Base-by-base conservation (phyloP, 2,113 vertebrate species). In the Nyctereutes procyonoides region DNA sequence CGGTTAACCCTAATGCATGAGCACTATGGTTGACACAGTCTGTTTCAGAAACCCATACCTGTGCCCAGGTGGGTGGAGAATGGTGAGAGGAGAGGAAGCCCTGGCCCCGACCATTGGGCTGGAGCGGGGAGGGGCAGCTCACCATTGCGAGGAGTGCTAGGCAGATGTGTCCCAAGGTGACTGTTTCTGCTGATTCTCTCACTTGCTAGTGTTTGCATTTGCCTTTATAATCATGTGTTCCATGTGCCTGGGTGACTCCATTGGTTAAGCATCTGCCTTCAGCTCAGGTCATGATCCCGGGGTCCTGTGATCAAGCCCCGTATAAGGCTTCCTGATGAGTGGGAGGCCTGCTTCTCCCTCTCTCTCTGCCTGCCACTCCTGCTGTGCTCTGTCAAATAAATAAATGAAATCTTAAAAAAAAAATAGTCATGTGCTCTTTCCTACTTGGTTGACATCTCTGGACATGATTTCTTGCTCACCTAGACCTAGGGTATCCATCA, bases 81-180 rank as follows among this genome's bases (percentile, higher is more conserved):
- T 19, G 16, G 55, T 4, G 11, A 93, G 24, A 83, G 35, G 35
- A 92, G 67, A 56, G 26, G 28, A 32, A 92, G 30, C 8, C 11
- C 51, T 73, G 73, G 28, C 13, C 30, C 1, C 8, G 79, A 89
- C n/a, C 8, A 20, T 20, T 13, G n/a, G 43, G 2, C 53, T 48
- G 19, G 1, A 43, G 26, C 22, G 53, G 62, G 65, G 71, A 88
- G 80, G 35, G 10, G 2, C 35, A 51, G 3, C 60, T 65, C 30
- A 73, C 2, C 48, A 20, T 2, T 8, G 4, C 35, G 9, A 32
- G 55, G 58, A 69, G 30, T 55, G 28, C 17, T 32, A 30, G 22
- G 60, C 4, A 24, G 32, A 17, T 20, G 3, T 71, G 26, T 19
- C 35, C 22, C 0, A 0, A 53, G 17, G 48, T 24, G n/a, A 15